Conservation (phyloP, 2,113 vertebrate species). For the Echinops telfairi region DNA sequence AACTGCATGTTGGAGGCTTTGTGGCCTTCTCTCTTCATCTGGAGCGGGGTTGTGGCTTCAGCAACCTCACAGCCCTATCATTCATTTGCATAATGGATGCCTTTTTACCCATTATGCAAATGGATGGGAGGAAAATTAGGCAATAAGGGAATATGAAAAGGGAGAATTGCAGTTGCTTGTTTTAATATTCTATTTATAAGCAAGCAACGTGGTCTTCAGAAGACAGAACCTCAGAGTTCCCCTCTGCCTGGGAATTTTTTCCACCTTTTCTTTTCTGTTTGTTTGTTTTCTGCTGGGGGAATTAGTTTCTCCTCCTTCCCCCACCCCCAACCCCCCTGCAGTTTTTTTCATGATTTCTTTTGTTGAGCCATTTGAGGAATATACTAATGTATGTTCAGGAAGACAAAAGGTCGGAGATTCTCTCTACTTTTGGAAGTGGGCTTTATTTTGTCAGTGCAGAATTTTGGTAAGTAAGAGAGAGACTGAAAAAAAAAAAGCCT, state of each 20-base stretch:
- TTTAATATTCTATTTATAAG: slow-evolving; percentile 79
- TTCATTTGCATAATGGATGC: slow-evolving; percentile 80
- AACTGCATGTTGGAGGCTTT: fast-evolving
- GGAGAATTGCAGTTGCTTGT: slow-evolving; percentile 75
- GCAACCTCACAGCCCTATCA: slow-evolving; percentile 46
- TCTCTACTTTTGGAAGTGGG: slow-evolving; percentile 11
- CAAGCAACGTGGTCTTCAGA: slow-evolving; percentile 57
- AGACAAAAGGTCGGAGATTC: neutral
- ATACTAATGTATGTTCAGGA: neutral
- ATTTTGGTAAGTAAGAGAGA: neutral
- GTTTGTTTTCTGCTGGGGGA: neutral
- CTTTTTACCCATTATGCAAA: slow-evolving; percentile 81
- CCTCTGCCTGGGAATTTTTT: neutral
- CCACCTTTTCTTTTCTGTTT: neutral
- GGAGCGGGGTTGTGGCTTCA: slow-evolving; percentile 63
- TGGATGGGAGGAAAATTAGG: slow-evolving; percentile 76
- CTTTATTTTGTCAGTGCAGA: neutral
- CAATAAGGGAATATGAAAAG: slow-evolving; percentile 72
- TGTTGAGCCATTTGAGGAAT: neutral
- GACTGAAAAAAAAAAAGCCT: neutral
- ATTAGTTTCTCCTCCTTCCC: slow-evolving; percentile 41
- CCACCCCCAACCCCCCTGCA: neutral
- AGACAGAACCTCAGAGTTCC: neutral
- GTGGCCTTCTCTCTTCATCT: slow-evolving; percentile 9
- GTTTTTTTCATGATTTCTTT: slow-evolving; percentile 35